Evolutionary conservation across 2,113 vertebrate genomes (phyloP), one percentile per base, ranked within the genome.

Genomic region (Scomber colias): DNA sequence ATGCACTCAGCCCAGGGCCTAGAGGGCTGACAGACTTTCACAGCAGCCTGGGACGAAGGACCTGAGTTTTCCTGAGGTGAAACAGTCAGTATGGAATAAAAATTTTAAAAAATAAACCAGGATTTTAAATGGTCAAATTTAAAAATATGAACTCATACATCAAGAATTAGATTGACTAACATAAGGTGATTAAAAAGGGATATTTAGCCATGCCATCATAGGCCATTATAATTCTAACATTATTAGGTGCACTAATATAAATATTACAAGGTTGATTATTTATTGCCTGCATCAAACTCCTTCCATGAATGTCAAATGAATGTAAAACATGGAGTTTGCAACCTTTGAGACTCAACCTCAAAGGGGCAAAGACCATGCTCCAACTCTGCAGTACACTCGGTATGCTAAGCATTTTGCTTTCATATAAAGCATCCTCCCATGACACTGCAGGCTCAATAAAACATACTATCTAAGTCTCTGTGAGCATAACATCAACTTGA

Each of bases 1-100:
- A 92, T 89, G 86, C 88, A 89, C 91, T 90, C 87, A 82, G 81
- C 69, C 73, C 57, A 53, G 63, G 77, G 76, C 65, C 72, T 78
- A 35, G 35, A 54, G 69, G 82, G 73, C 84, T 86, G 73, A 71
- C 68, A 27, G 61, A 78, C 79, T 79, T 84, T 67, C 45, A 14
- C 16, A 71, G 65, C 31, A 77, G 62, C 85, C 50, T 71, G 75
- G 67, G 65, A 79, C 31, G 17, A 60, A 64, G 55, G 49, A 82
- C 70, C 71, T 0, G 12, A 21, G 31, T 66, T 75, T 76, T 85
- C 57, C 14, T 57, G 48, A 62, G 15, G 60, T 76, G 63, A 91
- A 53, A 79, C 68, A 2, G 6, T 56, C 35, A 54, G 19, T 40
- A 35, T 0, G 21, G 51, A 73, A 70, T 59, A n/a, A 31, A 79